Evolutionary conservation across 2,888 invertebrate genomes (phyloP), one percentile per base, ranked within the genome.

Genomic region (Dasypogon diadema): DNA sequence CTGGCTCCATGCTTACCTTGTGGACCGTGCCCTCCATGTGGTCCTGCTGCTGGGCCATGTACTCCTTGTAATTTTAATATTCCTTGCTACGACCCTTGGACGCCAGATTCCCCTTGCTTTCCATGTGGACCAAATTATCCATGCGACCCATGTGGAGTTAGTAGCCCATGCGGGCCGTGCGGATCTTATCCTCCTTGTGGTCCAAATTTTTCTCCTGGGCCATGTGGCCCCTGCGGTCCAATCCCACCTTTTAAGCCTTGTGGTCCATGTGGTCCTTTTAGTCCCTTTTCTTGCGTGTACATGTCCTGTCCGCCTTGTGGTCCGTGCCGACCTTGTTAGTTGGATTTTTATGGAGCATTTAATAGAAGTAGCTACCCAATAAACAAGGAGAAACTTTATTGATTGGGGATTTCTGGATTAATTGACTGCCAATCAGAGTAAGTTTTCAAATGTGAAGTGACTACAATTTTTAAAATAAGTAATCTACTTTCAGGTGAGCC

Each of bases 151-250:
- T 37, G 21, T 14, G 51, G 26, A n/a, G 21, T 24, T 6, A 70
- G 75, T 70, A 60, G 70, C n/a, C 75, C 76, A n/a, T 51, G 16
- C 16, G 24, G 24, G 30, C 48, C 74, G 18, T 74, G 73, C 2
- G 55, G 76, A 16, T 14, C 46, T 5, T 56, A 10, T 2, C 21
- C 65, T 16, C 60, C 60, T 2, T 60, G 60, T 60, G 16, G 37
- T 16, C 60, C 60, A 5, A 34, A 18, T 10, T 10, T 16, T 16
- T 34, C 60, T 12, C 24, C 5, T 26, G 6, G 2, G 4, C 56
- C 22, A 22, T 84, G 85, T 80, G 84, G 84, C 77, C 54, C 55
- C 6, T 70, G 3, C 16, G 56, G 24, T 4, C 37, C 37, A 6
- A 34, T 3, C 21, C 16, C 16, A 6, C 60, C 60, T 12, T 56